Conservation (phyloP, 2,113 vertebrate species). For the Sebastes schlegelii region DNA sequence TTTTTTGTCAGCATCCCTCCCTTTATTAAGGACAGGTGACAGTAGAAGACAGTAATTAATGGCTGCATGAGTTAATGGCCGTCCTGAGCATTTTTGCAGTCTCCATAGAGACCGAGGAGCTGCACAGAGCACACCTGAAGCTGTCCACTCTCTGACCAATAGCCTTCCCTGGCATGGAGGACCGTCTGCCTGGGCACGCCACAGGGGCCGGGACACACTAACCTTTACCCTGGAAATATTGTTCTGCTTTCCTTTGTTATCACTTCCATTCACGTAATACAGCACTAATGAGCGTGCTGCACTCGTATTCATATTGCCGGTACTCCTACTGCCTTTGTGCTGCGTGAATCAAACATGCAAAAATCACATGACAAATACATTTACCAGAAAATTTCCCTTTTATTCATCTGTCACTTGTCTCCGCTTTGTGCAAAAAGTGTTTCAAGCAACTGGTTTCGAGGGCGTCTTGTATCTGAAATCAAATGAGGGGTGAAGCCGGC, state of each 20-base stretch:
- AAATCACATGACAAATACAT: conserved; percentile 58
- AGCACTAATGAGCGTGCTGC: conserved; percentile 41
- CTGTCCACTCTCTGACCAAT: conserved; percentile 73
- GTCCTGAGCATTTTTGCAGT: conserved; percentile 62
- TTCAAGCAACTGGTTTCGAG: conserved; percentile 37
- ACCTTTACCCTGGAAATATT: conserved; percentile 75
- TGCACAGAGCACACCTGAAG: conserved; percentile 67
- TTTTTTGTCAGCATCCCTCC: conserved; percentile 50
- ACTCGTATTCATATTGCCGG: conserved; percentile 25
- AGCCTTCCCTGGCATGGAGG: conserved; percentile 51
- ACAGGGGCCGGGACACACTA: conserved; percentile 67
- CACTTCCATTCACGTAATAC: conserved; percentile 46
- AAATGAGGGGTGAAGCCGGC: conserved; percentile 39
- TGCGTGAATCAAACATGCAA: conserved; percentile 47
- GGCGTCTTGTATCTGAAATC: conserved; percentile 40
- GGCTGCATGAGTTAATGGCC: conserved; percentile 67
- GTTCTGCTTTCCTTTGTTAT: conserved; percentile 66
- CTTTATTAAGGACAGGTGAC: conserved; percentile 71
- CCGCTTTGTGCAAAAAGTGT: conserved; percentile 41
- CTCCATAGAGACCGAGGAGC: conserved; percentile 67
- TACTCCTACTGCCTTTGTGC: conserved; percentile 26
- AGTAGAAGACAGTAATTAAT: conserved; percentile 74
- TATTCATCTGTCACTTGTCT: conserved; percentile 64
- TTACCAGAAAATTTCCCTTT: conserved; percentile 52
- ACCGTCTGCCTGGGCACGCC: conserved; percentile 57